A percentile compares a stretch with the other conserved stretches of the same genome.
These are phyloP conservation scores for Phortica okadai DNA, from an alignment of 2,888 invertebrate genomes.

Conservation along the genomic window DNA sequence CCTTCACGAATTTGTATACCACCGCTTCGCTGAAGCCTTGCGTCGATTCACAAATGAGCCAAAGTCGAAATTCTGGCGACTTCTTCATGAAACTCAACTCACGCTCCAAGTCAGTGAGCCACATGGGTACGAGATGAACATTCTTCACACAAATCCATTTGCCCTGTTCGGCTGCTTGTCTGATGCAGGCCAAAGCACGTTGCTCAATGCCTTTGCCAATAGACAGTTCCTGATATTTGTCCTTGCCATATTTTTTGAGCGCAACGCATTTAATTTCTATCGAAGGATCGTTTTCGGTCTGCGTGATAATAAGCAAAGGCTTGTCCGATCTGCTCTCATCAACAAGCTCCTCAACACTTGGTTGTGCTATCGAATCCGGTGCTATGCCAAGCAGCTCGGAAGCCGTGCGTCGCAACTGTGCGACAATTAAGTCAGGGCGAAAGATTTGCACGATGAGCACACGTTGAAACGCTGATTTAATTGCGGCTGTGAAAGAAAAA, in stretches of 20 bases:
- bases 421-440: constrained; percentile 89
- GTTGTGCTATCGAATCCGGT: constrained; percentile 68
- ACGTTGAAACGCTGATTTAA: constrained; percentile 83
- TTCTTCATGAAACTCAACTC: constrained; percentile 78
- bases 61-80: constrained; percentile 83
- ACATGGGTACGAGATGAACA: constrained; percentile 85
- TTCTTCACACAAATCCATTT: constrained; percentile 90
- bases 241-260: constrained; percentile 74
- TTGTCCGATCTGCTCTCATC: constrained; percentile 77
- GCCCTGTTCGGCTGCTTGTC: constrained; percentile 80
- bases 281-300: constrained; percentile 94
- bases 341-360: constrained; percentile 70
- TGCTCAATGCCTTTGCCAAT: constrained; percentile 88
- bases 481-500: constrained; percentile 45
- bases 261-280: constrained; percentile 86
- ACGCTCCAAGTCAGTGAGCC: constrained; percentile 84
- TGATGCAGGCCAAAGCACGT: constrained; percentile 80
- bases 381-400: constrained; percentile 79
- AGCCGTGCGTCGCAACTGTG: constrained; percentile 81
- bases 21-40: constrained; percentile 85
- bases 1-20: constrained; percentile 86
- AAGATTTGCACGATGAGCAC: constrained; percentile 87
- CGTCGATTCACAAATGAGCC: constrained; percentile 92
- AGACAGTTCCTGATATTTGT: constrained; percentile 83
- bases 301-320: constrained; percentile 90